A percentile compares a stretch with the other conserved stretches of the same genome.
Conservation (phyloP, 2,797 vertebrate species). For the Sternarchorhynchus goeldii region DNA sequence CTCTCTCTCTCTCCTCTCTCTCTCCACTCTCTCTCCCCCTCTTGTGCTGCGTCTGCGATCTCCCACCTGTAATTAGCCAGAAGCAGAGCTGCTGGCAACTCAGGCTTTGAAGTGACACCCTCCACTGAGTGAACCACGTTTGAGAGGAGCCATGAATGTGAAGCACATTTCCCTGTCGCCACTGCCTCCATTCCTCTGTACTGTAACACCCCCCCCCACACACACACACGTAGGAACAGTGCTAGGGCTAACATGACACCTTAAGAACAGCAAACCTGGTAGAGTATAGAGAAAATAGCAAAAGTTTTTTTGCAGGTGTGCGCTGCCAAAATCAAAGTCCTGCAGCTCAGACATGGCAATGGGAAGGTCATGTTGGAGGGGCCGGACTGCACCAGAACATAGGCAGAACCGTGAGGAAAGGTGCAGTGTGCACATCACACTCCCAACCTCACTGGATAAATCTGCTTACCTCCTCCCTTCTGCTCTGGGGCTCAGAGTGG, state of each 20-base stretch:
- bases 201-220: neutral
- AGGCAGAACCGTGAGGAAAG: neutral
- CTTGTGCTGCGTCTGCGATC: neutral
- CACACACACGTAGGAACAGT: neutral
- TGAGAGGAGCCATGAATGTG: slow-evolving; percentile 13
- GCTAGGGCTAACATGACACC: slow-evolving; percentile 24
- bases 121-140: slow-evolving; percentile 70
- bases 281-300: slow-evolving; percentile 54
- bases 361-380: slow-evolving; percentile 30
- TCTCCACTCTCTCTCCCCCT: no score
- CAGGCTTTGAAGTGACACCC: slow-evolving; percentile 27
- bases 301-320: slow-evolving; percentile 73
- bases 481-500: neutral
- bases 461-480: slow-evolving; percentile 7
- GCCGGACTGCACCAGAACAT: slow-evolving; percentile 9
- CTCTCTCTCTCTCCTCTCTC: no score
- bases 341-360: slow-evolving; percentile 51
- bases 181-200: slow-evolving; percentile 13
- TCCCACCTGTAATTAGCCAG: slow-evolving; percentile 32
- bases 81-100: neutral
- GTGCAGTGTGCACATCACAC: slow-evolving; percentile 14
- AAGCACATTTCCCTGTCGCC: slow-evolving; percentile 4
- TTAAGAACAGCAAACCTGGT: slow-evolving; percentile 39
- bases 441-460: slow-evolving; percentile 14
- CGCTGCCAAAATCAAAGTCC: slow-evolving; percentile 60